A percentile compares a stretch with the other conserved stretches of the same genome.
Conservation (phyloP, 2,888 invertebrate genomes). For the Leptinotarsa peninsularis region DNA sequence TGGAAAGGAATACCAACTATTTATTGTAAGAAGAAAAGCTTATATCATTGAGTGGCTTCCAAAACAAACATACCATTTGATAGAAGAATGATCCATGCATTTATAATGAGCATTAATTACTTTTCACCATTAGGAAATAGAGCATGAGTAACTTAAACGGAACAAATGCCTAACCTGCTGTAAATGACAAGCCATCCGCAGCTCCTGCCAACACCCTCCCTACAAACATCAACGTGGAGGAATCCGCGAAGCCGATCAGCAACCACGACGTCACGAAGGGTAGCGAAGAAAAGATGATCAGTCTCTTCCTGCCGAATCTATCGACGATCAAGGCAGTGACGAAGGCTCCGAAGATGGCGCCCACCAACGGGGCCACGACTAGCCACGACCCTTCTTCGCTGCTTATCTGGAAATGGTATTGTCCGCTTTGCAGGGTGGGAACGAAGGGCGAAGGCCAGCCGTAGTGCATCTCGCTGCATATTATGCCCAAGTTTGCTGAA, state of each 20-base stretch:
- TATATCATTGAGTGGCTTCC: too few relatives aligned
- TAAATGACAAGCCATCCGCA: constrained; percentile 66
- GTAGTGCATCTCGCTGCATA: constrained; percentile 63
- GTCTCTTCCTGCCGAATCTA: constrained; percentile 73
- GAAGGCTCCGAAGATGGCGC: constrained; percentile 73
- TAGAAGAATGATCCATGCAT: too few relatives aligned
- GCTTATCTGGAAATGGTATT: constrained; percentile 69
- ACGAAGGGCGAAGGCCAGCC: constrained; percentile 74
- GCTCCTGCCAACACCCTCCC: constrained; percentile 71
- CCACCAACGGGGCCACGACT: constrained; percentile 75
- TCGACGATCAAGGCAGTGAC: constrained; percentile 75
- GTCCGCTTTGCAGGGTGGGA: constrained; percentile 66
- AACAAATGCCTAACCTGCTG: constrained; percentile 51
- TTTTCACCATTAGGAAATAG: too few relatives aligned
- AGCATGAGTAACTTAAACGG: too few relatives aligned
- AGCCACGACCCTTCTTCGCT: constrained; percentile 72
- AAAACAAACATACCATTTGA: too few relatives aligned
- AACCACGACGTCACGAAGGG: constrained; percentile 76
- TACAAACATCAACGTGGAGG: constrained; percentile 70
- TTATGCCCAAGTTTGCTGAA: constrained; percentile 60
- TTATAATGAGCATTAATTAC: too few relatives aligned
- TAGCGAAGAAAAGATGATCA: constrained; percentile 72
- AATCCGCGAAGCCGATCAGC: constrained; percentile 71
- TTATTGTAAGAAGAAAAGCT: too few relatives aligned
- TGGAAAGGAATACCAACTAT: too few relatives aligned